Evolutionary conservation across 2,113 vertebrate genomes (phyloP), one percentile per base, ranked within the genome.

Genomic region (Eptatretus burgeri): DNA sequence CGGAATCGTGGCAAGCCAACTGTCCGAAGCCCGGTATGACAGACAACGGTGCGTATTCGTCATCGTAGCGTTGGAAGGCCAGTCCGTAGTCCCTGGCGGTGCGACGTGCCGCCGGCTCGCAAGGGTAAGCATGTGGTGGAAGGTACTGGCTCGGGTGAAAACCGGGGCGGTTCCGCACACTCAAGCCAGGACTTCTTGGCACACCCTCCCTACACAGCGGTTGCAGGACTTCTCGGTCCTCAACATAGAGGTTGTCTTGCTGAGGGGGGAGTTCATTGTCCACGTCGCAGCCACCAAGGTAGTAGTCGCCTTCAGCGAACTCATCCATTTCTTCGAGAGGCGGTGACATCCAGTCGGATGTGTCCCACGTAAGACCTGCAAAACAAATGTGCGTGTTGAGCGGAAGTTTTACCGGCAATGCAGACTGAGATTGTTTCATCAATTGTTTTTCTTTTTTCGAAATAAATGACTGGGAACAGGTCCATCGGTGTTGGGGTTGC

Each of bases 271-370:
- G 95, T 66, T 94, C 85, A 49, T 83, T 93, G 71, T 98, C 91
- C 51, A 98, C 86, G 77, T 98, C 91, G 50, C 85, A 96, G 64
- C 91, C 91, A 5, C 91, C 85, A 10, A 87, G 82, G 67, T 98
- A 98, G 71, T 98, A 98, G 80, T 98, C 91, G 49, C 85, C 85
- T 68, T 98, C 76, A 10, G 74, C 79, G 16, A 79, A 80, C 73
- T 98, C 91, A 0, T 74, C 78, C 75, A 91, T 94, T 71, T 87
- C 76, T 50, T 83, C 80, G 66, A 79, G 76, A 50, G 83, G 77
- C 51, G 89, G 81, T 49, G 91, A 89, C 91, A 98, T 94, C 91
- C 91, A 98, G 71, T 98, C 91, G 71, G 91, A 98, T 49, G 91
- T 98, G 77, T 98, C 91, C 91, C 91, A 98, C 77, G 56, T 60